These are phyloP conservation scores for Antheraea yamamai DNA, from an alignment of 2,888 invertebrate species.

Conservation along the genomic window DNA sequence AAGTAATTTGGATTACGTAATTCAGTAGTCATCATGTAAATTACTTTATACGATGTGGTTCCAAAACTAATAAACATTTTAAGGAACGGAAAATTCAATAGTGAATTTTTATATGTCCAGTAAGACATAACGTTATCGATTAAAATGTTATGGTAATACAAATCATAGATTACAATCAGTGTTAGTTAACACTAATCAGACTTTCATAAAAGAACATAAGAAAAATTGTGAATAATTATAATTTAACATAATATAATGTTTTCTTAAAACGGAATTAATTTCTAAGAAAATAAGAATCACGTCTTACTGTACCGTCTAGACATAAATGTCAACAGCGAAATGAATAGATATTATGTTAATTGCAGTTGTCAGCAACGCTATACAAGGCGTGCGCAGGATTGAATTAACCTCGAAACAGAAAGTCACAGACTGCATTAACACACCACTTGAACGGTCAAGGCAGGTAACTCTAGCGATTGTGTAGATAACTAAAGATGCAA, in stretches of 20 bases:
- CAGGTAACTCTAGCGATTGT: conserved; percentile 49
- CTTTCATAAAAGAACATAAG: no score
- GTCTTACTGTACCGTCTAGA: conserved; percentile 9
- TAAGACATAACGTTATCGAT: no score
- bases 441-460: conserved; percentile 67
- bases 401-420: conserved; percentile 70
- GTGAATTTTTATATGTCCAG: no score
- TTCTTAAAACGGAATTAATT: background rate
- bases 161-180: no score
- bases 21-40: background rate
- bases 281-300: background rate
- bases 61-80: background rate
- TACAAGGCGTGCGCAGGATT: conserved; percentile 53
- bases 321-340: conserved; percentile 45
- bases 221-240: background rate
- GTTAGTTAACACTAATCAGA: no score
- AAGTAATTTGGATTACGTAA: background rate
- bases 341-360: conserved; percentile 48
- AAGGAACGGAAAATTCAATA: background rate
- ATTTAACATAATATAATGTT: background rate
- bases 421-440: conserved; percentile 56
- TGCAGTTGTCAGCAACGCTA: conserved; percentile 35
- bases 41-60: background rate
- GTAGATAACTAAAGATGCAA: conserved; percentile 35
- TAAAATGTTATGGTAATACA: no score